Base-by-base conservation (phyloP, 2,888 invertebrate species). In the Subacronicta megacephala region DNA sequence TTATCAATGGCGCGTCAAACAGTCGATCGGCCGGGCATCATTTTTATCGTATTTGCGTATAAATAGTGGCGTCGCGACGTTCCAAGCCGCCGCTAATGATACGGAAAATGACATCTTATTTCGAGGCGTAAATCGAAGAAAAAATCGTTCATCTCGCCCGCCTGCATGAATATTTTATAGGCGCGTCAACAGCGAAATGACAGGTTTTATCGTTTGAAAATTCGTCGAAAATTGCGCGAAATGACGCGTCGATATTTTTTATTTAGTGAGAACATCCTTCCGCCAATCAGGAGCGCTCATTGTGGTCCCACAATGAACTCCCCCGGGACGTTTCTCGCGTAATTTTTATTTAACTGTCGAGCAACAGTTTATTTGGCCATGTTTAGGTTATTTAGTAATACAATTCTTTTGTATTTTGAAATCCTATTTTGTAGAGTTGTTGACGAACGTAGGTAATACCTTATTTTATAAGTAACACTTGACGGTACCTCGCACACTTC, bases 61-160 rank as follows among this genome's bases (percentile, higher is more conserved):
- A 93, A 93, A 94, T 94, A 94, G 94, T 94, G 93, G 85, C 89
- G 82, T 86, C 88, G 89, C 84, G 87, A 81, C 87, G 90, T 88
- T 87, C 88, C 89, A 84, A 87, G 85, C 87, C 90, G 90, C 82
- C 90, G 94, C 93, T 94, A 94, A 94, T 94, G 94, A 94, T 88
- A 92, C 93, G 94, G 94, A 94, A 94, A 94, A 94, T 94, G 94
- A 94, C 94, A 92, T 94, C 94, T 94, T 94, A 94, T 94, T 94
- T 90, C 91, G 92, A 90, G 85, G 91, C 90, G 90, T 88, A 92
- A 93, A 93, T 93, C 93, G 93, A 93, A 93, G 93, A 94, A 94
- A 94, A 93, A 93, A 92, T 90, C 92, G 91, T 92, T 92, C 94
- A 90, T 93, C 93, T 85, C 91, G 86, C 89, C 88, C 89, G 90